Percentiles rank a stretch among this genome's conserved stretches.
Evolutionary conservation across 2,888 invertebrate genomes (phyloP).

Genomic region (Abscondita cerata): DNA sequence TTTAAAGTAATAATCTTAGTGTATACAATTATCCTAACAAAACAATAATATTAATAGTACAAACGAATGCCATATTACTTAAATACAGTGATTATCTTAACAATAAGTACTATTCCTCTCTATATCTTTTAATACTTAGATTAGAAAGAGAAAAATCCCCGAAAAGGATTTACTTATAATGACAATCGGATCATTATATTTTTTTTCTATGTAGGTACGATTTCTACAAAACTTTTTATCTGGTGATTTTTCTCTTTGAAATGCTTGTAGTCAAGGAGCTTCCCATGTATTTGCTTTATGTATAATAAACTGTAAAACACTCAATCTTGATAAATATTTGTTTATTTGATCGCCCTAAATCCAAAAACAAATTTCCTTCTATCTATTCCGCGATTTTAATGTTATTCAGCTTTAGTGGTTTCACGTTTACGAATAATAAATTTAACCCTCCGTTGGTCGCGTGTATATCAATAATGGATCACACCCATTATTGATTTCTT

Average conservation of each 20-base stretch:
- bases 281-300: conserved; percentile 50
- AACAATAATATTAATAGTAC: conserved; percentile 46
- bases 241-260: conserved; percentile 39
- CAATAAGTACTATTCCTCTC: conserved; percentile 29
- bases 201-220: conserved; percentile 4
- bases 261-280: conserved; percentile 50
- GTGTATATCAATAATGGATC: no score
- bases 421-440: no score
- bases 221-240: conserved; percentile 1
- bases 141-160: conserved; percentile 17
- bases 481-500: no score
- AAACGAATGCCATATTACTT: conserved; percentile 41
- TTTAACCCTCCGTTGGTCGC: no score
- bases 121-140: conserved; percentile 23
- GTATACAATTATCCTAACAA: conserved; percentile 19
- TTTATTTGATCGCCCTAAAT: no score
- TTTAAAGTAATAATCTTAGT: conserved; percentile 8
- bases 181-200: conserved; percentile 26
- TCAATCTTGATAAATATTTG: conserved; percentile 24
- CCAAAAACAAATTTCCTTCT: no score
- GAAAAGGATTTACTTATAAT: neutral
- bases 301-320: conserved; percentile 32
- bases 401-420: no score
- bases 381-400: no score
- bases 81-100: conserved; percentile 33